phyloP scores from a whole-genome alignment of 2,888 invertebrate genomes.

The Terebella lapidaria region DNA sequence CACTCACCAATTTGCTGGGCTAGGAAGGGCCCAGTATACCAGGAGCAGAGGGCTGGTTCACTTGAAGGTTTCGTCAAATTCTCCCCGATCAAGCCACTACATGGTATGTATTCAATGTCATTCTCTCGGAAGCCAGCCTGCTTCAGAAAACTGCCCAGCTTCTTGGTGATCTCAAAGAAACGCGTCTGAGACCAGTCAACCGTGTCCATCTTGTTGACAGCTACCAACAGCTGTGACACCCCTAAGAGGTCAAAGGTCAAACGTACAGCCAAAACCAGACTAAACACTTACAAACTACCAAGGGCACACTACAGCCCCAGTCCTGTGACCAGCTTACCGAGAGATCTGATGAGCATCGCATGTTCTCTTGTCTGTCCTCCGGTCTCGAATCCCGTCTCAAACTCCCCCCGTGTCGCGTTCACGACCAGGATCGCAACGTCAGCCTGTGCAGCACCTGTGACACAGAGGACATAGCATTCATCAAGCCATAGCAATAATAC shows the following conservation, averaged over 20 bases:
- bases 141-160: constrained; percentile 67
- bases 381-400: constrained; percentile 96
- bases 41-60: constrained; percentile 60
- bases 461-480: too few species aligned
- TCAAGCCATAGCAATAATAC: neutral
- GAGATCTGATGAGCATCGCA: constrained; percentile 80
- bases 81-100: constrained; percentile 92
- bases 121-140: constrained; percentile 60
- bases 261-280: neutral
- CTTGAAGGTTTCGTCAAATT: constrained; percentile 72
- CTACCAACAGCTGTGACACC: constrained; percentile 87
- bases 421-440: constrained; percentile 95
- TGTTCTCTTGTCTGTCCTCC: constrained; percentile 98
- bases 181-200: constrained; percentile 86
- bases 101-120: constrained; percentile 85
- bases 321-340: constrained; percentile 61
- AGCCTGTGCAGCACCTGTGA: constrained; percentile 83
- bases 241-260: constrained; percentile 62
- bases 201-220: constrained; percentile 95
- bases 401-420: constrained; percentile 89
- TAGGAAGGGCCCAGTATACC: constrained; percentile 81
- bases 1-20: constrained; percentile 75
- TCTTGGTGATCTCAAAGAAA: constrained; percentile 77
- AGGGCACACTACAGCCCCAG: too few species aligned
- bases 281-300: too few species aligned